Evolutionary conservation across 1,140 invertebrate species (phyloP), one percentile per base, ranked within the genome.

Genomic region (Calliopsis andreniformis): DNA sequence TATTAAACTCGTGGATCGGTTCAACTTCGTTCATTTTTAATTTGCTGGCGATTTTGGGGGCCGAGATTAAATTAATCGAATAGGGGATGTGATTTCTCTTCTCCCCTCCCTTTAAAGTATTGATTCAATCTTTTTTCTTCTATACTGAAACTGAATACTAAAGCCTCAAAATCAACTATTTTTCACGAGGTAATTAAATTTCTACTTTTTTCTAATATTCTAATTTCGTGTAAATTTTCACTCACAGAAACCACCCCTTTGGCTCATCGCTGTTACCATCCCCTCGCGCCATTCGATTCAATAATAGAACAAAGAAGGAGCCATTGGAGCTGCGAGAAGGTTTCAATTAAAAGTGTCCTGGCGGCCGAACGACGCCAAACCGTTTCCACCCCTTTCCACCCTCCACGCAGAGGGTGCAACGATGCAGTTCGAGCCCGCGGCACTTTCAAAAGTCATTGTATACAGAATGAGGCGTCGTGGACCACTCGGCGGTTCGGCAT

Each of bases 381-480:
- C 51, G 51, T 53, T 32, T 8, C 30, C 28, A 4, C 3, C 53
- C 0, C 28, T 16, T 8, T 12, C 12, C 51, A n/a, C 0, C 55
- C 4, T 0, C 30, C 30, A 7, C 20, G 32, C 20, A 32, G 8
- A 7, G 6, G 18, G 8, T 3, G 30, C 6, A 18, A 1, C 28
- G 30, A 7, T 10, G 55, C 7, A 30, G 20, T n/a, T n/a, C n/a
- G n/a, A n/a, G 18, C 49, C 30, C 47, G 16, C 30, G 51, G 49
- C 53, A 55, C 45, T 68, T 56, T 49, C 51, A 12, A 30, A 68
- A 76, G 63, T 68, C 73, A 51, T 76, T 69, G 73, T 61, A 76
- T 69, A 68, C 4, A 43, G 51, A 69, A 69, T 59, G 72, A 76
- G 55, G 16, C 28, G n/a, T 49, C 20, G n/a, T 18, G 49, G n/a